Conservation (phyloP, 2,888 invertebrate species). For the Apamea epomidion region DNA sequence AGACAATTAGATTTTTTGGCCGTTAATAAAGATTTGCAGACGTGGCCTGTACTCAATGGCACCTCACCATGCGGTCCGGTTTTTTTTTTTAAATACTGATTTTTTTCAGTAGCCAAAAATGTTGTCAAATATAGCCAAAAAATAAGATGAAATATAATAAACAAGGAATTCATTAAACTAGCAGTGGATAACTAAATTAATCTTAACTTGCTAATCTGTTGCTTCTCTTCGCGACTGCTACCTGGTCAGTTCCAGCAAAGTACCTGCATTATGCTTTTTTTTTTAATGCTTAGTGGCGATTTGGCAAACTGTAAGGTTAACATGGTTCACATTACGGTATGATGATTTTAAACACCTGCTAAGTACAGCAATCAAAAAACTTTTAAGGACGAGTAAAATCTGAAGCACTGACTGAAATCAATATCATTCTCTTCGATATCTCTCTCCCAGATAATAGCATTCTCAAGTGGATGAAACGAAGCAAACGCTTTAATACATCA, state of each 20-base stretch:
- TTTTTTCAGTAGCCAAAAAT: not conserved
- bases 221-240: not conserved
- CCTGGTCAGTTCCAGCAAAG: not conserved
- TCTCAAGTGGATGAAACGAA: slow-evolving; percentile 55
- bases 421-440: slow-evolving; percentile 25
- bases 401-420: slow-evolving; percentile 14
- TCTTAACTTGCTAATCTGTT: not conserved
- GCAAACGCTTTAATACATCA: slow-evolving; percentile 53
- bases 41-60: not conserved
- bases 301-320: not conserved
- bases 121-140: not conserved
- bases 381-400: not conserved
- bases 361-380: not conserved
- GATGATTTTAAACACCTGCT: not conserved
- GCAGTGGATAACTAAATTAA: not conserved
- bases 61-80: not conserved
- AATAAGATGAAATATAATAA: not conserved
- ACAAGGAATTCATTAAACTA: not conserved
- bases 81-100: too few relatives aligned
- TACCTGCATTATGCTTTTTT: not conserved
- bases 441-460: slow-evolving; percentile 38
- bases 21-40: not conserved
- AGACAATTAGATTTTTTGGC: not conserved
- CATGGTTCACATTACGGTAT: not conserved
- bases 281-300: not conserved